Evolutionary conservation across 1,140 invertebrate species (phyloP).

Genomic region (Anoplophora glabripennis): DNA sequence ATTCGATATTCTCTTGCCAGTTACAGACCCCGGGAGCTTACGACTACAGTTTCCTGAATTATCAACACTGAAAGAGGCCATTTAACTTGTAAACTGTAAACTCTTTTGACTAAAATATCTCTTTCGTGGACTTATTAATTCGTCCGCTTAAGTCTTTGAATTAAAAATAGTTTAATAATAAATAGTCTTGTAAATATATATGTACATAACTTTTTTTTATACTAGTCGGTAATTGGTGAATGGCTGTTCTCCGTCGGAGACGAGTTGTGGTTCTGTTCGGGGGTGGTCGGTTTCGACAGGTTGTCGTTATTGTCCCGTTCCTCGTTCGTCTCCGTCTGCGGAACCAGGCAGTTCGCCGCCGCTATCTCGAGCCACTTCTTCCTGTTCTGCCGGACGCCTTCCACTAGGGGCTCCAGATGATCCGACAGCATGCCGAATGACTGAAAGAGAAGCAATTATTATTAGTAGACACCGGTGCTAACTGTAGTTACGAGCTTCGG

Average conservation of each 20-base stretch:
- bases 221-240: conserved; percentile 22
- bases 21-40: too few species aligned
- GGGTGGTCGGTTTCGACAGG: conserved; percentile 37
- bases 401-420: conserved; percentile 73
- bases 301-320: conserved; percentile 45
- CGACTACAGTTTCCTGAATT: too few species aligned
- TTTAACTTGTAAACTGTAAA: too few species aligned
- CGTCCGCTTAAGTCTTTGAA: conserved; percentile 1
- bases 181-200: conserved; percentile 13
- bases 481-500: too few species aligned
- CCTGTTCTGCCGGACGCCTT: conserved; percentile 81
- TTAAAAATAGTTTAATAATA: not conserved
- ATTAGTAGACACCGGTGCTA: too few species aligned
- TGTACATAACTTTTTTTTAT: not conserved
- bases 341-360: conserved; percentile 41
- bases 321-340: conserved; percentile 16
- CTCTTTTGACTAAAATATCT: too few species aligned
- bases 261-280: conserved; percentile 26
- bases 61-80: too few species aligned
- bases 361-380: conserved; percentile 78
- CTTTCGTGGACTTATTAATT: not conserved
- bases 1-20: too few species aligned
- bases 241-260: not conserved
- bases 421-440: conserved; percentile 78
- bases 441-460: conserved; percentile 58